Evolutionary conservation across 2,113 vertebrate species (phyloP).

Genomic region (Gadus macrocephalus): DNA sequence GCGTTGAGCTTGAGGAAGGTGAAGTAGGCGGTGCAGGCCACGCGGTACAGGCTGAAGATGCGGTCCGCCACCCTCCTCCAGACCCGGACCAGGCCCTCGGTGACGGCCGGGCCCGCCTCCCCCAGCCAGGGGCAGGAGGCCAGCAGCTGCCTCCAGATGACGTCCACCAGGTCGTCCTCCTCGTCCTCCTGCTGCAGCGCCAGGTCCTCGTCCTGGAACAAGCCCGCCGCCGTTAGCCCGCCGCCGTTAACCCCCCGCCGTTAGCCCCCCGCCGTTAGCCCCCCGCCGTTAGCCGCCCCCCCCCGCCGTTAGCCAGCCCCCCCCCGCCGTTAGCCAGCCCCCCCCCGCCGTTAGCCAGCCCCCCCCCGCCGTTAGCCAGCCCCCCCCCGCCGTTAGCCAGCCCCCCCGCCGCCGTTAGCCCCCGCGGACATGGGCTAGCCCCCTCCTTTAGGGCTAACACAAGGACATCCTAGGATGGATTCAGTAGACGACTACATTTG

Average conservation of each 20-base stretch:
- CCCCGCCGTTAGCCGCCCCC: no score
- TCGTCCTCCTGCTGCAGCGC: conserved; percentile 91
- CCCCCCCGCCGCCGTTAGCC: neutral
- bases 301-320: neutral
- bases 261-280: neutral
- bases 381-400: neutral
- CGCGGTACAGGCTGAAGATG: conserved; percentile 93
- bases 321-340: conserved; percentile 17
- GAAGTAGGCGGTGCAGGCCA: conserved; percentile 96
- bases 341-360: neutral
- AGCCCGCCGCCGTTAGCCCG: conserved; percentile 18
- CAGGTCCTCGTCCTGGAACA: conserved; percentile 90
- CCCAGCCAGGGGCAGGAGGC: conserved; percentile 89
- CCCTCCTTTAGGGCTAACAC: no score
- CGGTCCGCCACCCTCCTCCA: conserved; percentile 95
- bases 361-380: conserved; percentile 16
- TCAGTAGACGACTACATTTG: no score
- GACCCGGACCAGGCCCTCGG: conserved; percentile 89
- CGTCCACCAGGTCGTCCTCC: conserved; percentile 95
- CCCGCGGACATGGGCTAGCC: no score
- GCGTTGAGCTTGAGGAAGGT: conserved; percentile 97
- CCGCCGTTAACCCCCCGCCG: neutral
- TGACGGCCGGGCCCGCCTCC: conserved; percentile 84
- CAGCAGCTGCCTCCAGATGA: conserved; percentile 92
- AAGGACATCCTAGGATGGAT: no score